Evolutionary conservation across 2,113 vertebrate species (phyloP).

Genomic region (Caretta caretta): DNA sequence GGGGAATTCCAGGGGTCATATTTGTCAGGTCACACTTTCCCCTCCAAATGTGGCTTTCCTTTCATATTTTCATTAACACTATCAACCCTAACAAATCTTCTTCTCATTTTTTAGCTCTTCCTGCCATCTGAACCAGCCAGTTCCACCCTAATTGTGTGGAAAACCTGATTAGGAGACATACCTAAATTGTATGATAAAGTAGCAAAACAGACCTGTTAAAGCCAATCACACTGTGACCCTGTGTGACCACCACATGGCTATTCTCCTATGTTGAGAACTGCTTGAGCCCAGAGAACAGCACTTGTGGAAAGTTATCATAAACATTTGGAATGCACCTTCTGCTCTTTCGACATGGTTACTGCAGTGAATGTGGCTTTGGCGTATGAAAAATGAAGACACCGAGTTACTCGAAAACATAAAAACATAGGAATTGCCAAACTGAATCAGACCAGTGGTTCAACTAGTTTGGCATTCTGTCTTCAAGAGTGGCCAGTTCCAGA

Average conservation of each 20-base stretch:
- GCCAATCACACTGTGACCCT: background rate
- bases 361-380: background rate
- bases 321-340: background rate
- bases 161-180: background rate
- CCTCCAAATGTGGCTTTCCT: conserved; percentile 48
- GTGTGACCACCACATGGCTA: fast-evolving
- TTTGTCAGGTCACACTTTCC: conserved; percentile 65
- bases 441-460: background rate
- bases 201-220: conserved; percentile 13
- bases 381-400: background rate
- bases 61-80: conserved; percentile 62
- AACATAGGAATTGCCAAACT: background rate
- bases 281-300: background rate
- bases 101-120: background rate
- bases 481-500: background rate
- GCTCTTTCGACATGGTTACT: background rate
- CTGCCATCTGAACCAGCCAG: background rate
- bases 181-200: background rate
- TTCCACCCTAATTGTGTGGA: background rate
- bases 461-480: background rate
- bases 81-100: conserved; percentile 60
- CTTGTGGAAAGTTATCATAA: background rate
- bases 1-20: conserved; percentile 67
- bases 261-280: background rate
- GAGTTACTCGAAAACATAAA: background rate